phyloP scores from a whole-genome alignment of 1,140 invertebrate species.

The Diabrotica undecimpunctata region DNA sequence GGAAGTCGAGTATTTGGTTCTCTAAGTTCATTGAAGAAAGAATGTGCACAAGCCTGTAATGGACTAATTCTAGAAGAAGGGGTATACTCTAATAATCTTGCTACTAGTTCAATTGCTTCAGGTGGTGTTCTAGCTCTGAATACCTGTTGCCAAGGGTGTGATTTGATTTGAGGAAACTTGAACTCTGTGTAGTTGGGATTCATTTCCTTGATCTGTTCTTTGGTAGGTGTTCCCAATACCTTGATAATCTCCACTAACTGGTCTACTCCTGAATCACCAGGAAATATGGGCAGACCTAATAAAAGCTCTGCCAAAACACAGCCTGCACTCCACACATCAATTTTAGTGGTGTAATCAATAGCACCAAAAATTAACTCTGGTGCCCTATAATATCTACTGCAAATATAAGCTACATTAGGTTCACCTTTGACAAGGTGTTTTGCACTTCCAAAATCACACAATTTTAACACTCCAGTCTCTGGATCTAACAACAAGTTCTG shows the following conservation, averaged over 20 bases:
- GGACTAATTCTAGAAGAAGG: slow-evolving; percentile 92
- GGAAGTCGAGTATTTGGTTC: slow-evolving; percentile 85
- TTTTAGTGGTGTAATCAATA: slow-evolving; percentile 98
- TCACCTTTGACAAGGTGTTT: slow-evolving; percentile 96
- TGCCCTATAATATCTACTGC: slow-evolving; percentile 91
- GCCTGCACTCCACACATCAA: slow-evolving; percentile 98
- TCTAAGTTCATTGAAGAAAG: slow-evolving; percentile 96
- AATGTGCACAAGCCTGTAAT: slow-evolving; percentile 93
- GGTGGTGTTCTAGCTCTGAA: slow-evolving; percentile 94
- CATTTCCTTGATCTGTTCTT: slow-evolving; percentile 98
- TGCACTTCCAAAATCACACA: slow-evolving; percentile 99
- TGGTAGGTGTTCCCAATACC: slow-evolving; percentile 96
- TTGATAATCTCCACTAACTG: slow-evolving; percentile 99
- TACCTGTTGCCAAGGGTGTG: slow-evolving; percentile 99
- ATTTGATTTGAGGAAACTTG: slow-evolving; percentile 99
- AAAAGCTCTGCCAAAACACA: slow-evolving; percentile 96
- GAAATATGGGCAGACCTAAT: slow-evolving; percentile 98
- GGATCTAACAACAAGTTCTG: slow-evolving; percentile 97
- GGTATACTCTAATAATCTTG: slow-evolving; percentile 94
- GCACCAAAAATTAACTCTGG: slow-evolving; percentile 86
- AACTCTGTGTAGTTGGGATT: slow-evolving; percentile 99
- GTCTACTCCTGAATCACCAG: slow-evolving; percentile 98
- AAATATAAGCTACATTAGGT: slow-evolving; percentile 99
- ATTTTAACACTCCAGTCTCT: slow-evolving; percentile 93
- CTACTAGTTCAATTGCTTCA: slow-evolving; percentile 96